Base-by-base conservation (phyloP, 2,113 vertebrate genomes). In the Pangasianodon hypophthalmus region DNA sequence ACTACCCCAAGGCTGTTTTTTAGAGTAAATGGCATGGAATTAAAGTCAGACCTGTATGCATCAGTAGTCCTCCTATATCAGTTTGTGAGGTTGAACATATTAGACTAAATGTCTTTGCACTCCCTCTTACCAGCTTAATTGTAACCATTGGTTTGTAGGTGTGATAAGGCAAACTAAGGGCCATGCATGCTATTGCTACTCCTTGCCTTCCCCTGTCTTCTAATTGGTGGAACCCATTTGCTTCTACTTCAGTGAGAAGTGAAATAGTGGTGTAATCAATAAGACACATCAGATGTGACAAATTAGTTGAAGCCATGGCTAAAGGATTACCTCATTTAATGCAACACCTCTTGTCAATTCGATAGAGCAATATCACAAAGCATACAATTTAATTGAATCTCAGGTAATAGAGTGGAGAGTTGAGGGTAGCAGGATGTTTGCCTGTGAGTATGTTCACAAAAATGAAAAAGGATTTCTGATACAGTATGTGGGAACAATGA, bases 251-350 rank as follows among this genome's bases (percentile, higher is more conserved):
- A 21, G 9, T n/a, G 77, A 67, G 58, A 52, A 62, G 37, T 52
- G 77, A 82, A 88, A 67, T 32, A 82, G 75, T 37, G 50, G 60
- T 69, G 60, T 13, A 52, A 50, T 88, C 87, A 82, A 82, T 82
- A 82, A 69, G 60, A 88, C 77, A 82, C 46, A 82, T 64, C 60
- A 82, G 60, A 82, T 88, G 77, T 88, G 87, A 88, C 58, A 82
- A 69, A 88, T 82, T 82, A 82, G 62, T 29, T 69, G n/a, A 69
- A 50, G 77, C 77, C 77, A 82, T 88, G 60, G 73, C 58, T 82
- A 88, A 88, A 88, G 87, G 87, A 88, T 88, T 88, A 54, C 44
- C 75, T 50, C 75, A 50, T 88, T 82, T 82, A 88, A 88, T 82
- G 79, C n/a, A 37, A 62, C 80, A 69, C 79, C 77, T 82, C 87